Conservation (phyloP, 2,113 vertebrate species). For the Chauna torquata region DNA sequence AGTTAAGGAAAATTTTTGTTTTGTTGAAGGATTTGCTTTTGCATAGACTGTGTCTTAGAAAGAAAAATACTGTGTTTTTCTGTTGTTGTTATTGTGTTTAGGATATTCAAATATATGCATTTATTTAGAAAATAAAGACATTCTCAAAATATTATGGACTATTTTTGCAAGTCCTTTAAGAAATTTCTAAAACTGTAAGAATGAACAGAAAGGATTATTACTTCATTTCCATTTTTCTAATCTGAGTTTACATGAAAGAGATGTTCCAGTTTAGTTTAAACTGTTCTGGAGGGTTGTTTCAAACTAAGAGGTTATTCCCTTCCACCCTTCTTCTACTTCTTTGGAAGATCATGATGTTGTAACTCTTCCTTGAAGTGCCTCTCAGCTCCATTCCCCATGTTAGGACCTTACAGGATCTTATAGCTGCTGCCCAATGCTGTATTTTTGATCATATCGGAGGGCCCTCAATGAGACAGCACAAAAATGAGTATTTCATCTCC, state of each 20-base stretch:
- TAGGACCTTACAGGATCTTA: neutral
- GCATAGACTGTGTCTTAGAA: neutral
- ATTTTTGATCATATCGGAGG: neutral
- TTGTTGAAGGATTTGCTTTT: neutral
- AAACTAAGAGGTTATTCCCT: neutral
- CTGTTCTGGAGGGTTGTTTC: neutral
- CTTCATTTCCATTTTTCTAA: neutral
- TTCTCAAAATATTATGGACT: neutral
- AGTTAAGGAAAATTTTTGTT: constrained; percentile 19
- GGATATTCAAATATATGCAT: neutral
- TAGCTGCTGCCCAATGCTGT: neutral
- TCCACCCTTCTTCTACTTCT: neutral
- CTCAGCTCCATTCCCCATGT: neutral
- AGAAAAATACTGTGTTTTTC: neutral
- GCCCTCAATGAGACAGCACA: neutral
- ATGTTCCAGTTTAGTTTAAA: neutral
- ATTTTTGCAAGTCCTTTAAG: neutral
- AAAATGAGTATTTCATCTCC: neutral
- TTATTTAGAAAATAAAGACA: neutral
- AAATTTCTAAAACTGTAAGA: neutral
- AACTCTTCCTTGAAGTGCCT: neutral
- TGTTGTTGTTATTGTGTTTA: neutral
- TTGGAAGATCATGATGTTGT: neutral
- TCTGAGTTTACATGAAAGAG: neutral
- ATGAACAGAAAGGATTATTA: neutral